Conservation (phyloP, 2,888 invertebrate species). For the Erebia palarica region DNA sequence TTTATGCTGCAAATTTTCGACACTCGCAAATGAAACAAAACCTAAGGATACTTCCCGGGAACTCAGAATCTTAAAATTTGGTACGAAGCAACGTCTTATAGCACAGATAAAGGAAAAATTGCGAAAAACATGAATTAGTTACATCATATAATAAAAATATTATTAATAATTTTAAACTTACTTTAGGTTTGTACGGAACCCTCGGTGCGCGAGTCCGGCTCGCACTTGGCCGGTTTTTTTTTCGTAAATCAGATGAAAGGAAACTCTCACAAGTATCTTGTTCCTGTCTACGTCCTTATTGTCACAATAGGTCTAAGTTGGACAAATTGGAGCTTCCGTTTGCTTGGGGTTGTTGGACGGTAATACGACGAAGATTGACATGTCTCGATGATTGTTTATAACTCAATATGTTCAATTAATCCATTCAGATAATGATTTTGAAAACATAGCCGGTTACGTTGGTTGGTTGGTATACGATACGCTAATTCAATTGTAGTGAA, state of each 20-base stretch:
- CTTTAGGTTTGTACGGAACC: too few species aligned
- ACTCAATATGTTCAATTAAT: background rate
- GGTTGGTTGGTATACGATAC: background rate
- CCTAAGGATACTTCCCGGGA: too few species aligned
- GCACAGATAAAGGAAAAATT: too few species aligned
- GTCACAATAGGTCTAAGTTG: slow-evolving; percentile 60
- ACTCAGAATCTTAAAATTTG: too few species aligned
- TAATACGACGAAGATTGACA: slow-evolving; percentile 37
- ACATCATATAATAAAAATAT: too few species aligned
- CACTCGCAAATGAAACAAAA: too few species aligned
- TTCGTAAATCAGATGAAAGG: slow-evolving; percentile 34
- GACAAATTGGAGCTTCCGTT: slow-evolving; percentile 74
- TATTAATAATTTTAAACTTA: too few species aligned
- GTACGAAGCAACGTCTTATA: too few species aligned
- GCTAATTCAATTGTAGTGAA: background rate
- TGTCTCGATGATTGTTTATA: background rate
- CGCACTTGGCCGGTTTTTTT: too few species aligned
- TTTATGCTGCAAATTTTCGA: too few species aligned
- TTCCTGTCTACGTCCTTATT: slow-evolving; percentile 67
- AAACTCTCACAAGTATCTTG: slow-evolving; percentile 59
- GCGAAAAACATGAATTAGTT: too few species aligned
- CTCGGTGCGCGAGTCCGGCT: too few species aligned
- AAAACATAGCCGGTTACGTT: background rate
- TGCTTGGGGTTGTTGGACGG: slow-evolving; percentile 49
- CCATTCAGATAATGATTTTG: background rate